Base-by-base conservation (phyloP, 1,140 invertebrate species). In the Adelges cooleyi region DNA sequence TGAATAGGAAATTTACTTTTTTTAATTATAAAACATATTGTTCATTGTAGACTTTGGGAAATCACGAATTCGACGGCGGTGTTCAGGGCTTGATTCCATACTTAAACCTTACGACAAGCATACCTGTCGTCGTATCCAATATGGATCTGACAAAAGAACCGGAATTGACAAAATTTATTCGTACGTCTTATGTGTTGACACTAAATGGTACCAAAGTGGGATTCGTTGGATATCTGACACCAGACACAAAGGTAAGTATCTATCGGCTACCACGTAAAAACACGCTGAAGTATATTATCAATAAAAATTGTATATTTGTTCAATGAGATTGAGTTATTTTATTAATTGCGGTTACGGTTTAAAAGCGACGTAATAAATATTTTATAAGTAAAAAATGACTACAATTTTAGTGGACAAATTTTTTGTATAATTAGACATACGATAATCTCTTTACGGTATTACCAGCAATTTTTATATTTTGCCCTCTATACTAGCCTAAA, bases 41-140 rank as follows among this genome's bases (percentile, higher is more conserved):
- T 72, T 74, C 71, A 77, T 77, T 65, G 51, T 75, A 94, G 90
- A 85, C 85, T 15, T 77, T 95, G 54, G 93, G 93, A 23, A 97
- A 97, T 72, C 93, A 96, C 71, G 92, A 97, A 75, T 95, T 97
- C 72, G 93, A 95, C 73, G 81, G 87, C 65, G 87, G 87, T 0
- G 75, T 90, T 0, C 73, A 74, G 1, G 88, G 86, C 13, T 72
- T 95, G 3, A 77, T 84, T 15, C 85, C 89, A 1, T 94, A 92
- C 73, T 74, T 95, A 10, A 75, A 85, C 23, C 80, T 82, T 40
- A 75, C 84, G 2, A 71, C 71, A 1, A 78, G 77, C 0, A 56
- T 53, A 48, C 89, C 90, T 0, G 79, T 92, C 1, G 71, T 95
- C 1, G 81, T 83, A 3, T 78, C 85, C 40, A 96, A 95, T 73